Evolutionary conservation across 1,140 invertebrate genomes (phyloP), one percentile per base, ranked within the genome.

Genomic region (Lutraria rhynchaena): DNA sequence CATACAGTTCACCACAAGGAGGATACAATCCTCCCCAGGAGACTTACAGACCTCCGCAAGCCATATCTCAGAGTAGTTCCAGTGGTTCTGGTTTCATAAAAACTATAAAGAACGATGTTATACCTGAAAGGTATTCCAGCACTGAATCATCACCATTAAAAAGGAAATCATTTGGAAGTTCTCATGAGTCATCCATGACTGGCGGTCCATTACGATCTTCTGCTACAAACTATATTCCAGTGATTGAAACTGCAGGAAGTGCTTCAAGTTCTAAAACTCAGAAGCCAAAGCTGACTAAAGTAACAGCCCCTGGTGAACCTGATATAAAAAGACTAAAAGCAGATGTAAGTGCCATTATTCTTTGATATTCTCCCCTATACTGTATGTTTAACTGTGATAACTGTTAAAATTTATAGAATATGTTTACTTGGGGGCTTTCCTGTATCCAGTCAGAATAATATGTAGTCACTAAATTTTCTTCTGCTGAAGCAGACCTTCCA

Each of bases 101-200:
- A 49, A 78, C 76, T 35, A 78, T 78, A 37, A 35, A 57, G 49
- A 78, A 78, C 55, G 53, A 67, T 44, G 31, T 27, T 41, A 57
- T 19, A 37, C 53, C 71, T 44, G 29, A 35, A 44, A 19, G 37
- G 0, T 57, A 46, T 15, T 29, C 1, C 41, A 27, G 11, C 19
- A 17, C 37, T 22, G 51, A 75, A 60, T 29, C 53, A 41, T 60
- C 35, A 60, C 41, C 76, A 9, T 44, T 78, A 4, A 78, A 78
- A 44, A 53, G 76, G 24, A 67, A 53, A n/a, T 78, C 61, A 31
- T 27, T 44, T 27, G 76, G 44, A 41, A 53, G 57, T 33, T 5
- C 33, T 3, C 9, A 37, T 11, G 19, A 35, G 51, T 44, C 55
- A 58, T 13, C 33, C 19, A 7, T 15, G 15, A 7, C 37, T 41